A percentile compares a stretch with the other conserved stretches of the same genome.
Conservation (phyloP, 2,113 vertebrate genomes). For the Apus apus region DNA sequence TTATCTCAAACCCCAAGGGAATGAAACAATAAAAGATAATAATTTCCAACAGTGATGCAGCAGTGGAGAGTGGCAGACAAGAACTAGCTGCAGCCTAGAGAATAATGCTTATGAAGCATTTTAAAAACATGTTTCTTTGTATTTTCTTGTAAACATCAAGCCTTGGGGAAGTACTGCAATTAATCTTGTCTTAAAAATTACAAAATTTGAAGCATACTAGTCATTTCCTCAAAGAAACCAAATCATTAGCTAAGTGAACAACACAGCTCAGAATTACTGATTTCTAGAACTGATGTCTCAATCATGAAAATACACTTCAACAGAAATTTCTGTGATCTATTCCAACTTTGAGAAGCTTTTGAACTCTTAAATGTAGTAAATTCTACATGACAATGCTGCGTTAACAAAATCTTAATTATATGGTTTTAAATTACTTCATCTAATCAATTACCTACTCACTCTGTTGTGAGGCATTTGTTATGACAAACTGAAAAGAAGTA, state of each 20-base stretch:
- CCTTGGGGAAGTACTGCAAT: neutral
- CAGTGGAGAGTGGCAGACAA: neutral
- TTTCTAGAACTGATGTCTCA: neutral
- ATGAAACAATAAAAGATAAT: constrained; percentile 48
- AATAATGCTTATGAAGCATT: neutral
- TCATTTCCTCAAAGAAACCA: neutral
- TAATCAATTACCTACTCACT: neutral
- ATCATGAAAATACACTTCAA: neutral
- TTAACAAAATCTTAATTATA: neutral
- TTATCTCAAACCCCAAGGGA: constrained; percentile 34
- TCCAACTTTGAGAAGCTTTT: neutral
- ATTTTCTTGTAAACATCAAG: constrained; percentile 5
- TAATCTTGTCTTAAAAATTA: neutral
- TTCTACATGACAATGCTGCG: fast-evolving
- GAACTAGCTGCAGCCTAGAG: neutral
- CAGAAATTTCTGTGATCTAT: neutral
- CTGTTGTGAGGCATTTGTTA: neutral
- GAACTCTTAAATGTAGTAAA: neutral
- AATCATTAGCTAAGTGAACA: neutral
- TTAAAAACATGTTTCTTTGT: neutral
- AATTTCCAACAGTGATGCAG: constrained; percentile 30
- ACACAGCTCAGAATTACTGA: neutral
- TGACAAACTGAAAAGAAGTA: neutral
- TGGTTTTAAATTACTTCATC: neutral
- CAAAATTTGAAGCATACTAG: neutral